phyloP scores from a whole-genome alignment of 2,888 invertebrate species.

The Auanema sp. region DNA sequence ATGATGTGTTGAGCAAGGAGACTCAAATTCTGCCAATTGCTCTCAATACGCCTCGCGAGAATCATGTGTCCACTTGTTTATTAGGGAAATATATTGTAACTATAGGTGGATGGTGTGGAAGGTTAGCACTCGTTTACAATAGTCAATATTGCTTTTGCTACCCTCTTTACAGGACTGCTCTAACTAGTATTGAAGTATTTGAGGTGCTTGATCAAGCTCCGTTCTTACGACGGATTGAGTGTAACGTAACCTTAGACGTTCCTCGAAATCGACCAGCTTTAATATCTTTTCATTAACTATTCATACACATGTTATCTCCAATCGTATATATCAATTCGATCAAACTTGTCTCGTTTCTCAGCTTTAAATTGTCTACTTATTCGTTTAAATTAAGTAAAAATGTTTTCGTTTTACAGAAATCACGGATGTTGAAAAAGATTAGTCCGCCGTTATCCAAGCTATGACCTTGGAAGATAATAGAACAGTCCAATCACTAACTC shows the following conservation, averaged over 20 bases:
- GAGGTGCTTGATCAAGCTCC: conserved; percentile 19
- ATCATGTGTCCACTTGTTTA: conserved; percentile 40
- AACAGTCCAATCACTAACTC: conserved; percentile 13
- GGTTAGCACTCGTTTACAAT: conserved; percentile 13
- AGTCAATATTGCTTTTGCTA: not conserved
- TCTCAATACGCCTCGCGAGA: conserved; percentile 45
- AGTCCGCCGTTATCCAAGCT: not conserved
- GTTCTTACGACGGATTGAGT: conserved; percentile 9
- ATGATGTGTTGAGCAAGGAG: conserved; percentile 22
- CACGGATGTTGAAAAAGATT: too few relatives aligned
- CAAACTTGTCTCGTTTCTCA: not conserved
- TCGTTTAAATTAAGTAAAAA: not conserved
- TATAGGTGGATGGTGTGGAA: conserved; percentile 57
- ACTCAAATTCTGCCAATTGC: conserved; percentile 28
- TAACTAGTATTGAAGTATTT: conserved; percentile 26
- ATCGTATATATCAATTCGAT: not conserved
- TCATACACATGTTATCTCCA: not conserved
- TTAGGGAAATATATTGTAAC: conserved; percentile 35
- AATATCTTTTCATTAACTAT: conserved; percentile 1
- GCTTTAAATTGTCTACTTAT: not conserved
- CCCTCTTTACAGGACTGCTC: conserved; percentile 5
- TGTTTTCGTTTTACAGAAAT: too few relatives aligned
- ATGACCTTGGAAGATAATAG: conserved; percentile 8
- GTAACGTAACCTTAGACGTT: conserved; percentile 13
- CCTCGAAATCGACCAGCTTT: conserved; percentile 34